Base-by-base conservation (phyloP, 2,113 vertebrate genomes). In the Mustela lutreola region DNA sequence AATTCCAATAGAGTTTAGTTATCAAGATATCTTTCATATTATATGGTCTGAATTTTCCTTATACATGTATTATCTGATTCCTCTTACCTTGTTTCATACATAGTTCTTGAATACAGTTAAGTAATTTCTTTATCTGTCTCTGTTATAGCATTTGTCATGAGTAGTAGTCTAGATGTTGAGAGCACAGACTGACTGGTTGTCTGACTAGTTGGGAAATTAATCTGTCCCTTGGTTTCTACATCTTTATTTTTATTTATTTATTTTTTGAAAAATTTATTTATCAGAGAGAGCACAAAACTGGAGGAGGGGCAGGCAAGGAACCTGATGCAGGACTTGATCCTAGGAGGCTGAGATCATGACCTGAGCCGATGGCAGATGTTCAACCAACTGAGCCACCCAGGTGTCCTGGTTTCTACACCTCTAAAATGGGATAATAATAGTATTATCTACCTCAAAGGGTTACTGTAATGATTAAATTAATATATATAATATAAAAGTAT, bases 21-120 rank as follows among this genome's bases (percentile, higher is more conserved):
- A 82, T 81, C 73, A 95, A 65, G 39, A 86, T 63, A 82, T 95
- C 15, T 88, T 93, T 53, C 28, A 65, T 60, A 91, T 73, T 90
- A 56, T 11, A 21, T 91, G 84, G 5, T 73, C 33, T 88, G 50
- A 86, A 93, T 93, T 91, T 95, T 93, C n/a, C 75, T 96, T 92
- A 65, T 50, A 36, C 63, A 36, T 92, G 95, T 89, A 78, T 65
- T 42, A 31, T 95, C 53, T 86, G 39, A 56, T 67, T 82, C 60
- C 42, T 80, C 73, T 91, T 87, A 3, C 45, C 14, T 21, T 78
- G 28, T 70, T 86, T 71, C 21, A 65, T 63, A 21, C n/a, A 71
- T 71, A 80, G 33, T 83, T 63, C 39, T 71, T 79, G 65, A 75
- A 53, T 80, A 67, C 1, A 86, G 53, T 86, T 92, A 88, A 79